These are phyloP conservation scores for Hucho hucho DNA, from an alignment of 2,113 vertebrate genomes.

Conservation along the genomic window DNA sequence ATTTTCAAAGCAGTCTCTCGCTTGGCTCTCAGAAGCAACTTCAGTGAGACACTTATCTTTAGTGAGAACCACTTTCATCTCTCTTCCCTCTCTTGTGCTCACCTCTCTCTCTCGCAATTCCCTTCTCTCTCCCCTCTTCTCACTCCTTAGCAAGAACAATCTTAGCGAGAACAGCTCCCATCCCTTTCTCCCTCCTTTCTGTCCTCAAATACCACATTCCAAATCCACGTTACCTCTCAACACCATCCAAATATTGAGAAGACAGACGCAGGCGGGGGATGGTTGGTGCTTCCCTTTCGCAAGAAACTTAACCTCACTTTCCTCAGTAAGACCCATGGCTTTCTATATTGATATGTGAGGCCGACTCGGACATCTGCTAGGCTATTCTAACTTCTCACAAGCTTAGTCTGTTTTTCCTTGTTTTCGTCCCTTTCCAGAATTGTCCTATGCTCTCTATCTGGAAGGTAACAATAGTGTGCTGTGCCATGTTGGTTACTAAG, in stretches of 20 bases:
- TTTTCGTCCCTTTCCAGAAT: constrained; percentile 21
- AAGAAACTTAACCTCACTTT: constrained; percentile 6
- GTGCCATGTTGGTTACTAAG: constrained; percentile 3
- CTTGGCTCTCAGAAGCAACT: neutral
- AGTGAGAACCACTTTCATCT: neutral
- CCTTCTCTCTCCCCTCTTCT: neutral
- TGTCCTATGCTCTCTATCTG: constrained; percentile 34
- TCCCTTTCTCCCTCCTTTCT: neutral
- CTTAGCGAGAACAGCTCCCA: no score
- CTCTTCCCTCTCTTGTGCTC: neutral
- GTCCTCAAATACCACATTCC: neutral
- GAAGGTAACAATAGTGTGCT: constrained; percentile 27
- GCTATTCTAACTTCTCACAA: constrained; percentile 8
- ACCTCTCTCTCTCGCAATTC: neutral
- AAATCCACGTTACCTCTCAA: neutral
- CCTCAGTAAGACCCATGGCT: neutral
- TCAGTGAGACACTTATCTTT: neutral
- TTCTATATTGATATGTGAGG: constrained; percentile 1
- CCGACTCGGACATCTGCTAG: neutral
- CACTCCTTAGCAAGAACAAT: neutral
- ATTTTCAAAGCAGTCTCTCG: neutral
- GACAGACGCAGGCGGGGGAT: neutral
- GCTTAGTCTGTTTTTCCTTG: constrained; percentile 6
- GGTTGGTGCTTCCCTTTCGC: neutral
- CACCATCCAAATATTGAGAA: neutral